A percentile compares a stretch with the other conserved stretches of the same genome.
Conservation (phyloP, 2,797 vertebrate genomes). For the Scolopax bukidnonensis region DNA sequence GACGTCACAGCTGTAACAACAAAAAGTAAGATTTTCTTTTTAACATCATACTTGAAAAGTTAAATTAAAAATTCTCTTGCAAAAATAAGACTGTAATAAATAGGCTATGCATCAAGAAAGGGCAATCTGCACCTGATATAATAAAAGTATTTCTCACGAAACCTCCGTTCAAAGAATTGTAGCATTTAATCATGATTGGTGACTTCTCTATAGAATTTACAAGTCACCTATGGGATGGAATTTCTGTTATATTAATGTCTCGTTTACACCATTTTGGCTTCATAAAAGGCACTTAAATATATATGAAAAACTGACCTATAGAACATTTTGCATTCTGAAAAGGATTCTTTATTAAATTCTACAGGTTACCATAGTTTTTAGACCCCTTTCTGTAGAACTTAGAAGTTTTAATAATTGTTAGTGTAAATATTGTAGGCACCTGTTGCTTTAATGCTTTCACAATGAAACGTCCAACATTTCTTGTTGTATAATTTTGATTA, state of each 20-base stretch:
- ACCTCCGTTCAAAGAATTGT: neutral
- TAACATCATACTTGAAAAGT: slow-evolving; percentile 44
- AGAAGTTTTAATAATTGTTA: neutral
- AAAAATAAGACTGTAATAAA: slow-evolving; percentile 54
- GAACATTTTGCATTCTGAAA: neutral
- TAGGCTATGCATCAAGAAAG: slow-evolving; percentile 15
- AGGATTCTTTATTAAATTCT: neutral
- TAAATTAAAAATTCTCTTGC: slow-evolving; percentile 53
- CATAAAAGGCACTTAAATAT: neutral
- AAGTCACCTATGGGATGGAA: neutral
- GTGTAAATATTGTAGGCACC: neutral
- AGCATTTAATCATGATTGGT: neutral
- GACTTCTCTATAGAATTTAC: neutral
- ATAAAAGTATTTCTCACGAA: slow-evolving; percentile 38
- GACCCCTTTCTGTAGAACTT: neutral
- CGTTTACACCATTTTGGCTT: neutral
- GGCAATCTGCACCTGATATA: slow-evolving; percentile 49
- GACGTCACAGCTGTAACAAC: slow-evolving; percentile 49
- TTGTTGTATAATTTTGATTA: neutral
- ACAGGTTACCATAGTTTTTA: neutral
- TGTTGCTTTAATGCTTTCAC: neutral
- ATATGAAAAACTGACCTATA: neutral
- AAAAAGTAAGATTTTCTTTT: slow-evolving; percentile 45
- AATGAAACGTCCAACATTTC: neutral
- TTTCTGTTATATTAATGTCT: neutral